Evolutionary conservation across 2,113 vertebrate species (phyloP).

Genomic region (Mirza zaza): DNA sequence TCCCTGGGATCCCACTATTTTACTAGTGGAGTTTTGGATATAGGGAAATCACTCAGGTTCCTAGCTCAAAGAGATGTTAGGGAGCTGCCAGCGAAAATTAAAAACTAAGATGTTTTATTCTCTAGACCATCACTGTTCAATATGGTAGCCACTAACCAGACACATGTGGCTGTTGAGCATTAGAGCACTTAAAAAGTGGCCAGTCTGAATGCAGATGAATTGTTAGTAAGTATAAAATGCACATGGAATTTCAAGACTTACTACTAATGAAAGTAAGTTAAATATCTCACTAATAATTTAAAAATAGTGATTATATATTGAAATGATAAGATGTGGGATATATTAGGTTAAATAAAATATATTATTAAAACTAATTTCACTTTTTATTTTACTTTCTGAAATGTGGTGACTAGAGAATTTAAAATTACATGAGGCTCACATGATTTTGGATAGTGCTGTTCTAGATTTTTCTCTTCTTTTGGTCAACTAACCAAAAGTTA

Average conservation of each 20-base stretch:
- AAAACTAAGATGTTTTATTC: background rate
- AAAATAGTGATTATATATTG: background rate
- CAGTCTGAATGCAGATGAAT: background rate
- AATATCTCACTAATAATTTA: background rate
- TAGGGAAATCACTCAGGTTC: background rate
- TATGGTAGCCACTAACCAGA: background rate
- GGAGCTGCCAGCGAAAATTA: background rate
- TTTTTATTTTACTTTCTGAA: conserved; percentile 16
- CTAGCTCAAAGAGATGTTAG: background rate
- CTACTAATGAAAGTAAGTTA: background rate
- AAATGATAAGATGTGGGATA: background rate
- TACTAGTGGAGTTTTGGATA: background rate
- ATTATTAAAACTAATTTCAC: background rate
- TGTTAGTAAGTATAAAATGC: background rate
- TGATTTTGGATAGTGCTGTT: background rate
- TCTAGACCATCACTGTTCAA: background rate
- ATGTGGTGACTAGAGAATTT: background rate
- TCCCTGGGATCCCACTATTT: background rate
- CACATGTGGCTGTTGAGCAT: background rate
- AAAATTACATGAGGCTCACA: background rate
- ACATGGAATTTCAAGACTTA: background rate
- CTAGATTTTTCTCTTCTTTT: background rate
- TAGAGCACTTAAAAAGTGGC: background rate
- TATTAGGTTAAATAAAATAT: background rate
- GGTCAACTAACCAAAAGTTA: background rate